These are phyloP conservation scores for Myopa tessellatipennis DNA, from an alignment of 2,888 invertebrate genomes.

Conservation along the genomic window DNA sequence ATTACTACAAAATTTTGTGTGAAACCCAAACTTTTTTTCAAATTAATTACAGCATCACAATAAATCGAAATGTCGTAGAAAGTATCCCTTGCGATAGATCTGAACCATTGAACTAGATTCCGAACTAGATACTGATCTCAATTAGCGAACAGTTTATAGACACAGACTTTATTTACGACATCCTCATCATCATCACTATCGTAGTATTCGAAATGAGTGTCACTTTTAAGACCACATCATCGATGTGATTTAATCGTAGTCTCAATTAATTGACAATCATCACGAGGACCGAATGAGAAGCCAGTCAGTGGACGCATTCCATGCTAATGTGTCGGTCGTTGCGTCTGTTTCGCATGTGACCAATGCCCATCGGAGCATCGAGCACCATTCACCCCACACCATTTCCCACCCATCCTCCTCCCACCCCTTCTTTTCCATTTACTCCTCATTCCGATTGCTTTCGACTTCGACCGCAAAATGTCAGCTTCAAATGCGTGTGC, in stretches of 20 bases:
- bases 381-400: background rate
- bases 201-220: background rate
- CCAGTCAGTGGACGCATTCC: conserved; percentile 8
- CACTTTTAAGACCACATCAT: background rate
- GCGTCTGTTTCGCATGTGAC: conserved; percentile 14
- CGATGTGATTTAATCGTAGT: background rate
- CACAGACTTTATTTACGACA: too few species aligned
- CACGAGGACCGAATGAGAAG: background rate
- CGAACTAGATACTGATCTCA: too few species aligned
- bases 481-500: conserved; percentile 16
- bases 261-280: conserved; percentile 23
- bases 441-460: background rate
- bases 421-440: background rate
- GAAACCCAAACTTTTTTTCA: too few species aligned
- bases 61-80: too few species aligned
- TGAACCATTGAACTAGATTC: too few species aligned
- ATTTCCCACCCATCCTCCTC: too few species aligned
- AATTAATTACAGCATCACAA: too few species aligned
- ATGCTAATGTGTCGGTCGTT: conserved; percentile 20
- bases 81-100: too few species aligned
- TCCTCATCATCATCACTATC: background rate
- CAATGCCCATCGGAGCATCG: background rate
- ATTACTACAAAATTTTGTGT: too few species aligned
- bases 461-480: background rate
- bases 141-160: too few species aligned